Percentiles rank a stretch among this genome's conserved stretches.
These are phyloP conservation scores for Schizaphis graminum DNA, from an alignment of 2,888 invertebrate genomes.

Conservation along the genomic window DNA sequence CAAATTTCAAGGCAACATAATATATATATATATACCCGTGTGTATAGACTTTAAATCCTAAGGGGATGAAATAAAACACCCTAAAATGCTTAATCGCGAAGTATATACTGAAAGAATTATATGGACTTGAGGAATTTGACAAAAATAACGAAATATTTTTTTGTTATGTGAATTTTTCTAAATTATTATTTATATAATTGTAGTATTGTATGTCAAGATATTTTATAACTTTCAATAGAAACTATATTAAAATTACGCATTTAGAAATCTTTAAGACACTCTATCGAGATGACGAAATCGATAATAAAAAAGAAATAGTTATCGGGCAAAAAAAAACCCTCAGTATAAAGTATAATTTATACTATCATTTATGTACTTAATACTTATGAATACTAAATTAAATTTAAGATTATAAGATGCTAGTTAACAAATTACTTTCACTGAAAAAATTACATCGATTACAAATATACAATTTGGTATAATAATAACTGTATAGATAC, in stretches of 20 bases:
- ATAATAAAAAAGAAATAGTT: neutral
- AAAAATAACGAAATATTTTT: neutral
- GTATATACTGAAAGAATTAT: neutral
- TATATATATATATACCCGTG: neutral
- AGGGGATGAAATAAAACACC: constrained; percentile 53
- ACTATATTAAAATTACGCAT: neutral
- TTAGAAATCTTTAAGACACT: neutral
- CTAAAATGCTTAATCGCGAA: neutral
- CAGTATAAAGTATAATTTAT: neutral
- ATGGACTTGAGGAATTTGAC: neutral
- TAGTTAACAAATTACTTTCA: constrained; percentile 8
- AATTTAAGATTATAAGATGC: neutral
- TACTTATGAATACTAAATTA: neutral
- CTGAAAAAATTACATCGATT: neutral
- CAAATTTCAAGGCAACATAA: constrained; percentile 16
- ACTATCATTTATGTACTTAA: neutral
- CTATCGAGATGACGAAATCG: neutral
- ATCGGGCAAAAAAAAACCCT: neutral
- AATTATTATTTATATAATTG: neutral
- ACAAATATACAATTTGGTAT: neutral
- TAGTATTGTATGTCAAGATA: neutral
- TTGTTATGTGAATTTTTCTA: neutral
- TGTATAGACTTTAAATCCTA: neutral
- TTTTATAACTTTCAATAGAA: neutral
- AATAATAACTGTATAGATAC: neutral